Base-by-base conservation (phyloP, 2,113 vertebrate species). In the Pseudonaja textilis region DNA sequence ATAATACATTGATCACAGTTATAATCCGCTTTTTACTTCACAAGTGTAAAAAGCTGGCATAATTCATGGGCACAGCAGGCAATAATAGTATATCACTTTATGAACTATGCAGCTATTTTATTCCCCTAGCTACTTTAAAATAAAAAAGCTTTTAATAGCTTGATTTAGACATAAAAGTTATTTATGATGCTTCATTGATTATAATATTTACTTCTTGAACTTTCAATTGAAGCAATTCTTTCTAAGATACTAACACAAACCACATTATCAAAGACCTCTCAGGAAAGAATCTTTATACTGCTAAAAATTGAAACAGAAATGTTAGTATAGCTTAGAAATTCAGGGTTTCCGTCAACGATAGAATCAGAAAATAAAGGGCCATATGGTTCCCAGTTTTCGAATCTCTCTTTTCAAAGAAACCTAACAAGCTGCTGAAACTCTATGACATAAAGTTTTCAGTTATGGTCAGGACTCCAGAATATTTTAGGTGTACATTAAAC, bases 141-240 rank as follows among this genome's bases (percentile, higher is more conserved):
- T 98, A 98, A 97, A 97, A 98, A 98, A 97, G 97, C 97, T 97
- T 97, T 97, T 98, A 98, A 98, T 97, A 97, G 97, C 97, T 97
- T 98, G 97, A 98, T 97, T 97, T 97, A 97, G 96, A 97, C 96
- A 97, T 97, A 97, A 97, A 98, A 98, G 96, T 98, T 98, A 98
- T 98, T 97, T 98, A 97, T 96, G 97, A 98, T 95, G 96, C 97
- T 96, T 97, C 94, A 2, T 92, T 94, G 97, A 98, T 98, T 97
- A 97, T 96, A 97, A 97, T 97, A 96, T 97, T 98, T 97, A 96
- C 97, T 97, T 98, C 97, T 97, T 96, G 93, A 96, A 97, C 94
- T 96, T 97, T 96, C 93, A 89, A 87, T 52, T 90, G 95, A 97
- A 97, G 94, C 90, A 92, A 97, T 96, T 97, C 94, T 96, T 97